Conservation (phyloP, 2,888 invertebrate species). For the Amblyjoppa proteus region DNA sequence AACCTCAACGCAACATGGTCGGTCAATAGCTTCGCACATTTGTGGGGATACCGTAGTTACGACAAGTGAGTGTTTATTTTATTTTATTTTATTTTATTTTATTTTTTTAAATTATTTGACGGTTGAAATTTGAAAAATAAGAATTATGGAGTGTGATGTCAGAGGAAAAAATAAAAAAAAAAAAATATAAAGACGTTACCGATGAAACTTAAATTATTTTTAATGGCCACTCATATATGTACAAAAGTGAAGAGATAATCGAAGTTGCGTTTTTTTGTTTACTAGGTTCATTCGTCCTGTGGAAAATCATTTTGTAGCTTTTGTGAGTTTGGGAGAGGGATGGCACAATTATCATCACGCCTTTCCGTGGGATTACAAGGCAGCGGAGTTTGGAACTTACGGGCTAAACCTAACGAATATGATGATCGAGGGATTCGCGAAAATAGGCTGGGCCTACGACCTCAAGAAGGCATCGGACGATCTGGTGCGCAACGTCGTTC, state of each 20-base stretch:
- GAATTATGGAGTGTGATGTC: neutral
- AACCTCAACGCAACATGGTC: slow-evolving; percentile 87
- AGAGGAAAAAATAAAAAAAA: neutral
- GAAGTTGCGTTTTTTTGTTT: slow-evolving; percentile 11
- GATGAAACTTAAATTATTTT: neutral
- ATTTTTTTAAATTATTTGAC: neutral
- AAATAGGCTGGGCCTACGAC: slow-evolving; percentile 92
- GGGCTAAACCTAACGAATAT: slow-evolving; percentile 89
- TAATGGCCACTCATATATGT: neutral
- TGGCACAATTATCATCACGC: slow-evolving; percentile 87
- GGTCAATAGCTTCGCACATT: slow-evolving; percentile 88
- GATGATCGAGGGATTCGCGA: slow-evolving; percentile 89
- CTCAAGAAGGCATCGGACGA: slow-evolving; percentile 88
- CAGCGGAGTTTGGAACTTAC: slow-evolving; percentile 77
- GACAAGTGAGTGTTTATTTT: slow-evolving; percentile 76
- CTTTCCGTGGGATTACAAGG: slow-evolving; percentile 82
- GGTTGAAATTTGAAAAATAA: neutral
- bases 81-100: neutral
- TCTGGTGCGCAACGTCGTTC: slow-evolving; percentile 86
- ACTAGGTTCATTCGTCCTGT: slow-evolving; percentile 71
- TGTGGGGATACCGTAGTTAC: slow-evolving; percentile 81
- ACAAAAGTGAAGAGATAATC: neutral
- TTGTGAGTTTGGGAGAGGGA: slow-evolving; percentile 84
- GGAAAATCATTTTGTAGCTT: slow-evolving; percentile 75
- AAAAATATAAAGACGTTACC: neutral